Evolutionary conservation across 2,888 invertebrate species (phyloP).

Genomic region (Mellilla xanthometata): DNA sequence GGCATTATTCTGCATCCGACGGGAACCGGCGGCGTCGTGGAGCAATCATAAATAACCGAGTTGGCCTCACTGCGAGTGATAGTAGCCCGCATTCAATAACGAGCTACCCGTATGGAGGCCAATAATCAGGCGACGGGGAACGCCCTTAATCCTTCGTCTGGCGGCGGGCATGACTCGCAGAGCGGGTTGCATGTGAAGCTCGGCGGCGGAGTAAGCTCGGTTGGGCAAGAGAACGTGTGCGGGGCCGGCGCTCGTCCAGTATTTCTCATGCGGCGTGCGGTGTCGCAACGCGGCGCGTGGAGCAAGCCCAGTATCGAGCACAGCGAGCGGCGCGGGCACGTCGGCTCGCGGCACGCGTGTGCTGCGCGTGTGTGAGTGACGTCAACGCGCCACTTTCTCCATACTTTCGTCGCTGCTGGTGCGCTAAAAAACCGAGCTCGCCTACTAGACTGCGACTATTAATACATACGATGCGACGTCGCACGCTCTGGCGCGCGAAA

Average conservation of each 20-base stretch:
- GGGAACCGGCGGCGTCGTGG: constrained; percentile 35
- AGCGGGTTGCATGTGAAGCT: constrained; percentile 28
- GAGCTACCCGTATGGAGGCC: constrained; percentile 60
- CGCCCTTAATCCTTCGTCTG: constrained; percentile 47
- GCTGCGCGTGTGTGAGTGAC: constrained; percentile 76
- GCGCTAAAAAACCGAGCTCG: constrained; percentile 75
- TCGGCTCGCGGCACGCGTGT: constrained; percentile 52
- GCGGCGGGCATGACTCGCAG: constrained; percentile 30
- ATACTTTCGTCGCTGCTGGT: constrained; percentile 79
- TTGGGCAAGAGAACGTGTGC: constrained; percentile 79
- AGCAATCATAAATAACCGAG: constrained; percentile 31
- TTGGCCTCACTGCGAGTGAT: constrained; percentile 38
- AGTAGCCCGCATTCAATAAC: constrained; percentile 61
- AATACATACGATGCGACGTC: constrained; percentile 72
- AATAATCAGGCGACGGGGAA: constrained; percentile 55
- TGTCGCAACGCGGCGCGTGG: constrained; percentile 66
- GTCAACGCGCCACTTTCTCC: constrained; percentile 81
- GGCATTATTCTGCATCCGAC: constrained; percentile 40
- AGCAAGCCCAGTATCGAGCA: constrained; percentile 64
- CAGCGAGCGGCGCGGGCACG: constrained; percentile 56
- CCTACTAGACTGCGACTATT: constrained; percentile 71
- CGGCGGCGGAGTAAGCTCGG: constrained; percentile 37
- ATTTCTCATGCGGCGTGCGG: constrained; percentile 65
- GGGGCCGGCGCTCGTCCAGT: constrained; percentile 63
- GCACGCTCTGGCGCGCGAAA: constrained; percentile 69